A percentile compares a stretch with the other conserved stretches of the same genome.
Conservation (phyloP, 2,888 invertebrate genomes). For the Clusia tigrina region DNA sequence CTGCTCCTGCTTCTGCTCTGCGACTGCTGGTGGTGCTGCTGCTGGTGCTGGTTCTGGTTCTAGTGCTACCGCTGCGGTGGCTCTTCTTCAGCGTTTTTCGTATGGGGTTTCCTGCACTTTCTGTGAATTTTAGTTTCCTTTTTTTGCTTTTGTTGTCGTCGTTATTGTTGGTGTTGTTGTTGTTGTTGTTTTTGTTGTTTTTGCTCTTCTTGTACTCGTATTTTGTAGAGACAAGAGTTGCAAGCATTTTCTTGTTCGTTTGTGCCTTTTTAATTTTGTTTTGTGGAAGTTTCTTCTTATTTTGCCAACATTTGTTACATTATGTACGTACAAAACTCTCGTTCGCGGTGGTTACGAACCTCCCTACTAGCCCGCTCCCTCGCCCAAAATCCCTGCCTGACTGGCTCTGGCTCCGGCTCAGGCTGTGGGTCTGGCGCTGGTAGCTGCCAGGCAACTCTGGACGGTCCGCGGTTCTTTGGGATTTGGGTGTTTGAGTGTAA, state of each 20-base stretch:
- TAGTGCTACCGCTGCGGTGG: too few relatives aligned
- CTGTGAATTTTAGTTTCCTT: not conserved
- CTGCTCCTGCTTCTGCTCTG: too few relatives aligned
- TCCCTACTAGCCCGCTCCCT: not conserved
- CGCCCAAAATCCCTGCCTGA: not conserved
- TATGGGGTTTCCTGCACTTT: conserved; percentile 15
- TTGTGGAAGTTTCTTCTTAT: not conserved
- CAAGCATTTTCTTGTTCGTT: conserved; percentile 9
- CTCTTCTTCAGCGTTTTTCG: conserved; percentile 20
- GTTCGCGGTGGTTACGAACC: conserved; percentile 6
- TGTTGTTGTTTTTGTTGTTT: conserved; percentile 15
- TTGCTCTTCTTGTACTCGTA: not conserved
- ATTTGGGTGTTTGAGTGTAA: conserved; percentile 21
- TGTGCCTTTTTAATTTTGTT: conserved; percentile 16
- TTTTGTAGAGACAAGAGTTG: conserved; percentile 1
- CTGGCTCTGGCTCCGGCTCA: too few relatives aligned
- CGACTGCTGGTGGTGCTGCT: too few relatives aligned
- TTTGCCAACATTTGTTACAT: conserved; percentile 29
- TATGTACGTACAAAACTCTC: conserved; percentile 28
- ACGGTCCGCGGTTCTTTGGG: not conserved
- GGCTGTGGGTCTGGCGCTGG: too few relatives aligned
- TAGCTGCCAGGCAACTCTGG: too few relatives aligned
- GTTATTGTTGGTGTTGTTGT: not conserved
- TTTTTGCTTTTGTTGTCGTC: not conserved
- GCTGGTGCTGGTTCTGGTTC: too few relatives aligned